Evolutionary conservation across 2,113 vertebrate genomes (phyloP).

Genomic region (Tylochromis polylepis): DNA sequence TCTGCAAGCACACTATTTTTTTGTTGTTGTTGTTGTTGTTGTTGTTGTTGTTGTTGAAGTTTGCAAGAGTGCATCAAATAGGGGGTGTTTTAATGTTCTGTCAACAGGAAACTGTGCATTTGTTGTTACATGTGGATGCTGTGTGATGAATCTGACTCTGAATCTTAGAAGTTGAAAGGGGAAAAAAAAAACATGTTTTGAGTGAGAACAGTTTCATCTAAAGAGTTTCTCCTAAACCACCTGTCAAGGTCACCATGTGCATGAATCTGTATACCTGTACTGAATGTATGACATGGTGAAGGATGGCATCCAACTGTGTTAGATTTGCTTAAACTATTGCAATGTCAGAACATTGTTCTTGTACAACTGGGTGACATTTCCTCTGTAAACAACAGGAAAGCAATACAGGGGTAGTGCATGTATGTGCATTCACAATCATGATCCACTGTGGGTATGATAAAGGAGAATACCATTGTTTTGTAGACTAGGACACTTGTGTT

Average conservation of each 20-base stretch:
- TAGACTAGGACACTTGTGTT: not conserved
- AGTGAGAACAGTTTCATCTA: not conserved
- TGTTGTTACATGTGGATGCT: conserved; percentile 12
- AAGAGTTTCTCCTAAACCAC: not conserved
- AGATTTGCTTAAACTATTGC: conserved; percentile 33
- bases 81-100: not conserved
- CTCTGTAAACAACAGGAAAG: conserved; percentile 20
- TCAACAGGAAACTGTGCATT: not conserved
- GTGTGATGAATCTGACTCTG: conserved; percentile 2
- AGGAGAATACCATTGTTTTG: conserved; percentile 45
- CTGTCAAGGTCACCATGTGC: conserved; percentile 18
- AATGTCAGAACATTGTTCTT: conserved; percentile 9
- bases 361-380: conserved; percentile 2
- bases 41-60: not conserved
- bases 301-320: conserved; percentile 1
- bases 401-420: conserved; percentile 28
- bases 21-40: no score
- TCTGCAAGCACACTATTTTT: not conserved
- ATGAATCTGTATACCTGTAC: not conserved
- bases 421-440: conserved; percentile 14
- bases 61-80: not conserved
- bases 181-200: not conserved
- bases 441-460: conserved; percentile 28
- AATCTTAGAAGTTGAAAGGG: conserved; percentile 19
- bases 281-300: conserved; percentile 23